Evolutionary conservation across 2,888 invertebrate species (phyloP), one percentile per base, ranked within the genome.

Genomic region (Tetranychus truncatus): DNA sequence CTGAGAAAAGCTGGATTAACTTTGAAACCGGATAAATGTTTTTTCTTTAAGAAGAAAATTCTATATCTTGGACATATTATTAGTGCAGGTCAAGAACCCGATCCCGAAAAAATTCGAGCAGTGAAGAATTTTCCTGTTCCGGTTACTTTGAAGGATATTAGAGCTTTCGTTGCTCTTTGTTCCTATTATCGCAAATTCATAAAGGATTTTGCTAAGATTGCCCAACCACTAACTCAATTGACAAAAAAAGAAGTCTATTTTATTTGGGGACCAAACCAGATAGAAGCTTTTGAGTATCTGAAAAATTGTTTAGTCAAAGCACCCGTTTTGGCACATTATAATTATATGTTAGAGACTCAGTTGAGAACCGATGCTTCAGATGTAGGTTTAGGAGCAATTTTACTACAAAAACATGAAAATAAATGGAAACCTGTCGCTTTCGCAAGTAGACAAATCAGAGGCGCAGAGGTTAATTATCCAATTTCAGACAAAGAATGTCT

Each of bases 121-220:
- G 76, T 80, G 0, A 20, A 67, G 20, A 66, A 77, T 8, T 78
- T 77, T 74, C 76, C 76, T 9, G 46, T 66, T 6, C 78, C 80
- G 11, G 74, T 18, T 7, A 76, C 55, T 34, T 66, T 76, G 8
- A 75, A 76, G 20, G 75, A 78, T 20, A 74, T 80, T 8, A 72
- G 76, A 9, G n/a, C 73, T 34, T 80, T 79, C 69, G 66, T 80
- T 18, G 80, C 79, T 5, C 21, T 78, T 11, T 74, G 77, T 18
- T 45, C 73, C 7, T 80, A 79, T 75, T 80, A 80, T 74, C 11
- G 79, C 4, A 20, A 72, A 55, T 80, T 77, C 74, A 73, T 80
- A 0, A 46, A 71, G n/a, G 55, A 65, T 7, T 80, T 78, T 75
- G 69, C 79, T 3, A 55, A 67, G 3, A 77, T 79, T 8, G 79